Evolutionary conservation across 2,888 invertebrate species (phyloP).

Genomic region (Phengaris alcon): DNA sequence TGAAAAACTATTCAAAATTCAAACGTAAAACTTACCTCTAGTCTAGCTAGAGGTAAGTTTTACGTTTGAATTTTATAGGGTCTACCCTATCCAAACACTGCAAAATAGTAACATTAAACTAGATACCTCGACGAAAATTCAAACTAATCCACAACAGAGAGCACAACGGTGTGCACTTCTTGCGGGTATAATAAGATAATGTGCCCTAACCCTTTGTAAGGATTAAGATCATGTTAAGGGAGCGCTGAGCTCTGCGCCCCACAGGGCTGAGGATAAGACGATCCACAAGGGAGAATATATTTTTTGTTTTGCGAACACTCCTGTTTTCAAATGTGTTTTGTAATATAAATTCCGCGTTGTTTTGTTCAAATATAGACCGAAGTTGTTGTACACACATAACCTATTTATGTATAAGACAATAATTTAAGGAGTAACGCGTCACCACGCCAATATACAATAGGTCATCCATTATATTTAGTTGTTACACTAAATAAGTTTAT

Average conservation of each 20-base stretch:
- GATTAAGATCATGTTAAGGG: slow-evolving; percentile 80
- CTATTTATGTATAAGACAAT: too few relatives aligned
- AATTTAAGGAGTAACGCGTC: too few relatives aligned
- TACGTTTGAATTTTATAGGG: too few relatives aligned
- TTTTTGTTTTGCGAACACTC: slow-evolving; percentile 13
- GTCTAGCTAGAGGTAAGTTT: too few relatives aligned
- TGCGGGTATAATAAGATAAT: slow-evolving; percentile 76
- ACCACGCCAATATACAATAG: too few relatives aligned
- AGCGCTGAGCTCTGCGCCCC: slow-evolving; percentile 49
- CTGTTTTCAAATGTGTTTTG: background rate
- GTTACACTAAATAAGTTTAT: too few relatives aligned
- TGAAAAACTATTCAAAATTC: too few relatives aligned
- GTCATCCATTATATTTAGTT: too few relatives aligned
- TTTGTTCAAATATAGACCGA: background rate
- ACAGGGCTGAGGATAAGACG: slow-evolving; percentile 55
- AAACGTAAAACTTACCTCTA: background rate
- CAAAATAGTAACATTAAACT: background rate
- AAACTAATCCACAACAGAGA: slow-evolving; percentile 37
- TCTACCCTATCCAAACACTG: too few relatives aligned
- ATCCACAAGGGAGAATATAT: slow-evolving; percentile 38
- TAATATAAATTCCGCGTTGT: background rate
- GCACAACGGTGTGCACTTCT: slow-evolving; percentile 71
- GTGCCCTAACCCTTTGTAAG: slow-evolving; percentile 76
- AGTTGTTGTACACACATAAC: too few relatives aligned
- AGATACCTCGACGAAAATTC: background rate